Evolutionary conservation across 2,113 vertebrate species (phyloP).

Genomic region (human (Homo sapiens)): DNA sequence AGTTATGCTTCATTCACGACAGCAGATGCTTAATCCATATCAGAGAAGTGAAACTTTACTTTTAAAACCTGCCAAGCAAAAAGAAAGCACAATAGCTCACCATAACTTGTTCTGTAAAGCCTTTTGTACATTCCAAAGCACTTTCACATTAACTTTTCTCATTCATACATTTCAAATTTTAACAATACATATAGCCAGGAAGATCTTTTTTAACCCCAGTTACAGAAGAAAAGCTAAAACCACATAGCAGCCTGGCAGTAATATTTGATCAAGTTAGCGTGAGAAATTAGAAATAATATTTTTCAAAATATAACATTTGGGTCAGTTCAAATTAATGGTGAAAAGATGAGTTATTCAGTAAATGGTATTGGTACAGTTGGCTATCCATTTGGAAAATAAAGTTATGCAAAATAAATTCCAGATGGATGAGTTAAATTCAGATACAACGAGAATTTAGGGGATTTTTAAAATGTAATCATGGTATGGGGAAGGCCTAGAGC

Average conservation of each 20-base stretch:
- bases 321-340: neutral
- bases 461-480: neutral
- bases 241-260: neutral
- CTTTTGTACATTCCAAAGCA: neutral
- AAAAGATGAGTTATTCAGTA: neutral
- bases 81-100: neutral
- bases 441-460: neutral
- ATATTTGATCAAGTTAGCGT: neutral
- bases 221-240: neutral
- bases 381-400: neutral
- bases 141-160: neutral
- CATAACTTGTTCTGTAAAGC: neutral
- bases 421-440: neutral
- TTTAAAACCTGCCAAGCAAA: neutral
- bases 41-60: neutral
- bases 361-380: neutral
- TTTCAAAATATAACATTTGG: neutral
- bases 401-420: neutral
- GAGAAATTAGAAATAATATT: neutral
- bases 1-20: neutral
- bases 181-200: neutral
- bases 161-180: neutral
- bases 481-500: neutral
- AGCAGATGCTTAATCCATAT: neutral
- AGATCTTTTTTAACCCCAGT: neutral